Evolutionary conservation across 2,888 invertebrate genomes (phyloP).

Genomic region (Toxonevra muliebris): DNA sequence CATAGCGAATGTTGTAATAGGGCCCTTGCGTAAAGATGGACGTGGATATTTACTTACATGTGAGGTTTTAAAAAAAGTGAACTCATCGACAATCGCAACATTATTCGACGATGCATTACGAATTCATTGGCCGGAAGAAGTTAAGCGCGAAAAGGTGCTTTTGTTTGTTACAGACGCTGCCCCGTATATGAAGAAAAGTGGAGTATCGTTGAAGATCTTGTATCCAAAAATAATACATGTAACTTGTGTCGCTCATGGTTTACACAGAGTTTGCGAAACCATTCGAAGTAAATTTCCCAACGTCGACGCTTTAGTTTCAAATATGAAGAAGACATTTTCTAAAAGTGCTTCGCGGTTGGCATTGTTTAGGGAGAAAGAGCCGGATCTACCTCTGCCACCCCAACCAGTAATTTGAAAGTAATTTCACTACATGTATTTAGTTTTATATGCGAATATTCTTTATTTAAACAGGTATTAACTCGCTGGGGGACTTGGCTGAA

Average conservation of each 20-base stretch:
- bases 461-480: constrained; percentile 9
- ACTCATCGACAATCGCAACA: constrained; percentile 26
- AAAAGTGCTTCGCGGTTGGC: constrained; percentile 21
- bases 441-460: too few relatives aligned
- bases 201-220: constrained; percentile 15
- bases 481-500: constrained; percentile 6
- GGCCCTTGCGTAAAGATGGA: constrained; percentile 29
- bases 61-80: constrained; percentile 27
- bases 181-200: constrained; percentile 28
- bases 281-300: too few relatives aligned
- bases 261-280: too few relatives aligned
- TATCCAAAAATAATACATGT: constrained; percentile 24
- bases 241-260: too few relatives aligned
- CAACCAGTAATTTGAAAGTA: constrained; percentile 16
- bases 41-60: constrained; percentile 26
- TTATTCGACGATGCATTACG: constrained; percentile 30
- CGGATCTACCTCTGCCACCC: constrained; percentile 19
- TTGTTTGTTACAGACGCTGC: constrained; percentile 30
- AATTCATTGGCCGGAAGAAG: constrained; percentile 23
- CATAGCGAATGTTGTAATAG: constrained; percentile 24
- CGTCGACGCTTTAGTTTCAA: constrained; percentile 13
- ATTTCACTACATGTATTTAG: background rate
- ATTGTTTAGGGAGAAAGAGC: constrained; percentile 19
- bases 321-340: constrained; percentile 16
- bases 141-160: constrained; percentile 28